These are phyloP conservation scores for Archips crataeganus DNA, from an alignment of 2,888 invertebrate genomes.

Conservation along the genomic window DNA sequence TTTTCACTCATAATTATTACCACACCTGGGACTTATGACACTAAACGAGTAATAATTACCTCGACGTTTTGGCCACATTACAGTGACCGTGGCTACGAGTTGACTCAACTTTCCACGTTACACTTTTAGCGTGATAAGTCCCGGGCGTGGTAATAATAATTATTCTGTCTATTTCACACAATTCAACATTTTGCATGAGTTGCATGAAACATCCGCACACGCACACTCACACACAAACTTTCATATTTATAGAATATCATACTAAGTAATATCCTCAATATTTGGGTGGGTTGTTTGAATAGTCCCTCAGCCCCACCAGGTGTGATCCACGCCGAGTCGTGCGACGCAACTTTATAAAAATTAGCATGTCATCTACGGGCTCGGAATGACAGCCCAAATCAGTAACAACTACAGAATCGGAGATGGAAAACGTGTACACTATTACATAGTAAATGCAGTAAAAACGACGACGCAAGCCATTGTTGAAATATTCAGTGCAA, in stretches of 20 bases:
- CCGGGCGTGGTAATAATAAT: no score
- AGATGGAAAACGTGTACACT: constrained; percentile 47
- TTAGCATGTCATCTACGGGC: constrained; percentile 61
- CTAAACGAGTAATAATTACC: no score
- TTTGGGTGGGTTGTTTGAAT: constrained; percentile 8
- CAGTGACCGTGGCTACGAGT: no score
- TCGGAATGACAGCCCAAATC: constrained; percentile 53
- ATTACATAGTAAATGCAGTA: neutral
- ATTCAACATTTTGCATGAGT: no score
- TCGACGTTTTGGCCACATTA: no score
- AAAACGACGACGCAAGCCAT: neutral
- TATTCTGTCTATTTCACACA: no score
- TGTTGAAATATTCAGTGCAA: constrained; percentile 25
- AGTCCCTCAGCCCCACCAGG: neutral
- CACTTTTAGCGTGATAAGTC: no score
- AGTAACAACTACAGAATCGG: constrained; percentile 51
- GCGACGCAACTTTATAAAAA: constrained; percentile 67
- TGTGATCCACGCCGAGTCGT: constrained; percentile 60
- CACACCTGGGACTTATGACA: no score
- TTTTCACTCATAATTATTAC: no score
- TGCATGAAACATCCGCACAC: no score
- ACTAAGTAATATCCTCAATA: neutral
- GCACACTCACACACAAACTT: neutral
- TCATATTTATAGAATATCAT: neutral
- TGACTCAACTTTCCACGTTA: no score